These are phyloP conservation scores for Muschampia plurimacula DNA, from an alignment of 2,888 invertebrate species.

Conservation along the genomic window DNA sequence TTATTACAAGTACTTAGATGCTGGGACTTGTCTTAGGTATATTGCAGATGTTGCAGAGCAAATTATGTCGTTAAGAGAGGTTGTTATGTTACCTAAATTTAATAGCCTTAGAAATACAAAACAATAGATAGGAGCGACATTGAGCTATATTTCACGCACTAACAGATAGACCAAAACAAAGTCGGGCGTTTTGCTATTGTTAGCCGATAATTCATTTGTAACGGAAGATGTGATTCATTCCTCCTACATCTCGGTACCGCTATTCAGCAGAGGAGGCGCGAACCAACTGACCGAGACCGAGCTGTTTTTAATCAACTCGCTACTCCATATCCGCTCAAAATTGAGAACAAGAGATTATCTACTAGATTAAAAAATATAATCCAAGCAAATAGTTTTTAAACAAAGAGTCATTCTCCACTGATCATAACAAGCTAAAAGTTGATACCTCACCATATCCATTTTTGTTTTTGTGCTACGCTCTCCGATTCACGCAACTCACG, in stretches of 20 bases:
- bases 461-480: conserved; percentile 7
- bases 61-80: too few relatives aligned
- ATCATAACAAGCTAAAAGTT: conserved; percentile 9
- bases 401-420: conserved; percentile 8
- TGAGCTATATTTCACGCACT: conserved; percentile 14
- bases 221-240: conserved; percentile 49
- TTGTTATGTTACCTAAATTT: too few relatives aligned
- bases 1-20: too few relatives aligned
- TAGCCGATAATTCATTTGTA: conserved; percentile 46
- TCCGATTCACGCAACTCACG: conserved; percentile 25
- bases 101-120: not conserved
- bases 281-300: conserved; percentile 49
- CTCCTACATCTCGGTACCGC: conserved; percentile 50
- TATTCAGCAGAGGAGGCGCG: conserved; percentile 43
- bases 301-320: conserved; percentile 44
- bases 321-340: conserved; percentile 32
- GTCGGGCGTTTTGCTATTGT: conserved; percentile 32
- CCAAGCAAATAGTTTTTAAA: conserved; percentile 15
- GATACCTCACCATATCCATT: conserved; percentile 18
- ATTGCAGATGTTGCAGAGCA: too few relatives aligned
- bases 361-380: conserved; percentile 10
- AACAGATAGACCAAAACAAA: conserved; percentile 20
- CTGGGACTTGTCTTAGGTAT: too few relatives aligned
- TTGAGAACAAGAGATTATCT: conserved; percentile 30
- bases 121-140: not conserved